Conservation (phyloP, 2,113 vertebrate species). For the Nansenia antarctica region DNA sequence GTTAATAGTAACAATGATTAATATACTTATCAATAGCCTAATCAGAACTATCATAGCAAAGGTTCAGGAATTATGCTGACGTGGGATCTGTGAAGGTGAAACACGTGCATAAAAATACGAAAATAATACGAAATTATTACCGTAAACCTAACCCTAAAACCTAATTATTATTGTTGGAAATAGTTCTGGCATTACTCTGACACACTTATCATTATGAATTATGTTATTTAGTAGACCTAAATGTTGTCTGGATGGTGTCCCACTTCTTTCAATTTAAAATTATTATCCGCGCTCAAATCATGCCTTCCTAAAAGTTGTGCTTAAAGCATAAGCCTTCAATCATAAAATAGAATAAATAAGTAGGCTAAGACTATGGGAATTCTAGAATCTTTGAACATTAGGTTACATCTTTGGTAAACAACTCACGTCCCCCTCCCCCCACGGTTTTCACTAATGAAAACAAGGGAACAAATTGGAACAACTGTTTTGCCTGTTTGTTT, state of each 20-base stretch:
- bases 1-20: no score
- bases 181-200: not conserved
- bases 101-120: no score
- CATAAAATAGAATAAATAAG: not conserved
- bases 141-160: no score
- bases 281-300: no score
- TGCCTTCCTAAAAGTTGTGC: not conserved
- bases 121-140: no score
- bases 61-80: no score
- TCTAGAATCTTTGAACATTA: conserved; percentile 19
- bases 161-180: conserved; percentile 22
- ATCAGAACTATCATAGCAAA: no score
- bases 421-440: conserved; percentile 16
- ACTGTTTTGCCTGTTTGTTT: conserved; percentile 68
- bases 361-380: conserved; percentile 32
- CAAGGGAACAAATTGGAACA: conserved; percentile 62
- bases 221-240: not conserved
- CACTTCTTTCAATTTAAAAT: conserved; percentile 2
- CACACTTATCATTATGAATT: not conserved
- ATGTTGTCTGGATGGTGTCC: not conserved
- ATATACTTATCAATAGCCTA: no score
- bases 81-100: no score
- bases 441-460: conserved; percentile 52
- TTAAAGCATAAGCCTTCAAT: not conserved
- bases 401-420: conserved; percentile 24